Conservation (phyloP, 2,888 invertebrate species). For the Drosophila nr. perissopoda region DNA sequence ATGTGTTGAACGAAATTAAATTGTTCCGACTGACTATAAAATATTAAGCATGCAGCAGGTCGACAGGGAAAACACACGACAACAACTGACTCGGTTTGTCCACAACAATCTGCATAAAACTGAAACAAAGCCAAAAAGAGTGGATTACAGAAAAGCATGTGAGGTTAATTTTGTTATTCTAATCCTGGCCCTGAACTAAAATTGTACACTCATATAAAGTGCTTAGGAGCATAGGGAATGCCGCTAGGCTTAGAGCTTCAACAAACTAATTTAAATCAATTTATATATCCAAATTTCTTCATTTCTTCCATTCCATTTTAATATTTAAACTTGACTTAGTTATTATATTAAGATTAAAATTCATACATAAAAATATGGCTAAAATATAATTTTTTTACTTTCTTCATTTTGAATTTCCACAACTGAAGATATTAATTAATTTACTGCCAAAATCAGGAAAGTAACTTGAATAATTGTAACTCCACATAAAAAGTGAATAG, state of each 20-base stretch:
- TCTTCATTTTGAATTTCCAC: too few species aligned
- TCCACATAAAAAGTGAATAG: not conserved
- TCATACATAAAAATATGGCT: not conserved
- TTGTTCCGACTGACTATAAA: conserved; percentile 1
- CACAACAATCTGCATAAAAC: not conserved
- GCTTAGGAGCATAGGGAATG: not conserved
- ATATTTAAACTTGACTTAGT: not conserved
- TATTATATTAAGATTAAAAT: not conserved
- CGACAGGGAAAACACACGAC: not conserved
- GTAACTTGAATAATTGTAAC: not conserved
- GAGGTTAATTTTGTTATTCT: not conserved
- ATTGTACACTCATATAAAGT: not conserved
- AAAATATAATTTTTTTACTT: not conserved
- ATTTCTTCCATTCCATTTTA: not conserved
- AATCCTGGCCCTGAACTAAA: not conserved
- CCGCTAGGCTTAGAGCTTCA: not conserved
- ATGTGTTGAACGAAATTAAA: not conserved
- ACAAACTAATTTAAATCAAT: not conserved
- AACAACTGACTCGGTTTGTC: not conserved
- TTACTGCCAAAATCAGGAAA: not conserved
- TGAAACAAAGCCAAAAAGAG: not conserved
- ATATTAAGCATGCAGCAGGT: conserved; percentile 9
- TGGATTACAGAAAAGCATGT: too few species aligned
- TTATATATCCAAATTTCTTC: not conserved
- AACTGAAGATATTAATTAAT: not conserved